phyloP scores from a whole-genome alignment of 2,113 vertebrate genomes.

The Pterocles burchelli region DNA sequence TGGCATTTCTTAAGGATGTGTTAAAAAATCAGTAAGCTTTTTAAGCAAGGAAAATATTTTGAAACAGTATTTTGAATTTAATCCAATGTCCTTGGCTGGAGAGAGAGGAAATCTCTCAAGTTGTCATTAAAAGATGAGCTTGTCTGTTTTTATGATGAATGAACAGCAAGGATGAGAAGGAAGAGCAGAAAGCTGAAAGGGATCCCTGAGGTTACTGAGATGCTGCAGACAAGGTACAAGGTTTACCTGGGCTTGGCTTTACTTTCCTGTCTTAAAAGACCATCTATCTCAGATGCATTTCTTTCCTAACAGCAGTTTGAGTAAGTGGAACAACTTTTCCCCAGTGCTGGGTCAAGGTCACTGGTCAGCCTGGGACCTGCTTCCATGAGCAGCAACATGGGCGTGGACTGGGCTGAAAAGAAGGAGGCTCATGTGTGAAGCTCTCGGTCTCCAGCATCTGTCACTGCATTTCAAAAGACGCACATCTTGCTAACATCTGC shows the following conservation, averaged over 20 bases:
- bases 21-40: background rate
- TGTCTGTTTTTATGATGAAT: conserved; percentile 36
- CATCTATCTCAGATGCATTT: background rate
- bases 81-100: conserved; percentile 6
- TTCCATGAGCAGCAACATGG: accelerated
- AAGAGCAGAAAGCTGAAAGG: background rate
- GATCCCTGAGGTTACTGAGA: background rate
- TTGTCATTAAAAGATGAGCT: conserved; percentile 23
- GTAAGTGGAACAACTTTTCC: background rate
- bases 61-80: background rate
- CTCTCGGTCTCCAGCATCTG: background rate
- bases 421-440: background rate
- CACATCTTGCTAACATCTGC: background rate
- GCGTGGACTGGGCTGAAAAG: background rate
- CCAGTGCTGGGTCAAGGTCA: background rate
- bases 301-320: background rate
- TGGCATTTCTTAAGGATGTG: background rate
- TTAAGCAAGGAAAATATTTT: background rate
- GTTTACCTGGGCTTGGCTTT: background rate
- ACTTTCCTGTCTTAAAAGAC: background rate
- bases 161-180: background rate
- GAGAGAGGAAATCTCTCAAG: background rate
- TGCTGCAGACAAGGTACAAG: background rate
- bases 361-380: accelerated
- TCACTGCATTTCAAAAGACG: background rate